These are phyloP conservation scores for Eupithecia vulgata DNA, from an alignment of 2,888 invertebrate genomes.

Conservation along the genomic window DNA sequence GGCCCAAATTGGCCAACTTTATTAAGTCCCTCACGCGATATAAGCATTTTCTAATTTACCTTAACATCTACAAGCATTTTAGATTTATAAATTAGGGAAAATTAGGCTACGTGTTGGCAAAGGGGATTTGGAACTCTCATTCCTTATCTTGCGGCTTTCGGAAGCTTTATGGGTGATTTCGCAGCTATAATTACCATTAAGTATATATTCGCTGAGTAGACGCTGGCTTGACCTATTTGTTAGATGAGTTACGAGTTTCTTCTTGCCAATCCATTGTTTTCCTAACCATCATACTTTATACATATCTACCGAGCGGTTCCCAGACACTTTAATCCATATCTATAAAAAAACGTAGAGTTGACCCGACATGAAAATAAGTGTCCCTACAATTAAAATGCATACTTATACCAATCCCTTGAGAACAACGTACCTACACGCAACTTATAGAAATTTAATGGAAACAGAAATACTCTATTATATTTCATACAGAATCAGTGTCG, in stretches of 20 bases:
- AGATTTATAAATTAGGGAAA: conserved; percentile 37
- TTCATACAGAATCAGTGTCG: not conserved
- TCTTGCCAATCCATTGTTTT: not conserved
- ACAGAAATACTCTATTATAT: not conserved
- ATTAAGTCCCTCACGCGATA: conserved; percentile 66
- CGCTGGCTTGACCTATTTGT: conserved; percentile 7
- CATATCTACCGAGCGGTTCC: not conserved
- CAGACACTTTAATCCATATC: too few species aligned
- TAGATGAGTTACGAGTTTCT: not conserved
- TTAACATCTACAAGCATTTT: conserved; percentile 25
- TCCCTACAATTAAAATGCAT: not conserved
- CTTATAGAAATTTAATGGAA: not conserved
- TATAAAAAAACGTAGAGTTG: not conserved
- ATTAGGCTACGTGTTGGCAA: conserved; percentile 32
- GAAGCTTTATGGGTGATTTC: conserved; percentile 29
- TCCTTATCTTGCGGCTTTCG: conserved; percentile 31
- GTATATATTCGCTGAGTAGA: conserved; percentile 5
- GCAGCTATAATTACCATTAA: conserved; percentile 42
- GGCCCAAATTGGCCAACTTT: conserved; percentile 56
- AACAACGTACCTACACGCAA: conserved; percentile 39
- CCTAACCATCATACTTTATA: not conserved
- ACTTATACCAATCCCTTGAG: not conserved
- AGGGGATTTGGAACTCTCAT: conserved; percentile 35
- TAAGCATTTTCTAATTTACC: conserved; percentile 38
- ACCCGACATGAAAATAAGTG: not conserved